Base-by-base conservation (phyloP, 2,113 vertebrate species). In the Macrotis lagotis region DNA sequence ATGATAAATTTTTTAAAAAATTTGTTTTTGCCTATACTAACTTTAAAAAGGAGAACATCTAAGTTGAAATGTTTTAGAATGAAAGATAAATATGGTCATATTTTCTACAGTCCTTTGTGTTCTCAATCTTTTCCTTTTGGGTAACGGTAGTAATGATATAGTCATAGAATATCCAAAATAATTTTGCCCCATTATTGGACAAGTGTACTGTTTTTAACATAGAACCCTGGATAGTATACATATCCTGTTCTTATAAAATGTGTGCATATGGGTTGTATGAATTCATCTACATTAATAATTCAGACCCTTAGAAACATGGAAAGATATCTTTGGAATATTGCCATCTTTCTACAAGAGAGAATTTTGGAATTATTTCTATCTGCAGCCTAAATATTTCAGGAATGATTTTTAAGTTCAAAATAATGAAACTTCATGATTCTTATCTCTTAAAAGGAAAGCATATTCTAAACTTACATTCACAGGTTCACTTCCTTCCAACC, bases 1-100 rank as follows among this genome's bases (percentile, higher is more conserved):
- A 93, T 3, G 92, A 94, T 66, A 96, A 92, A 96, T 89, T 96
- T 66, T 66, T 51, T 92, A 89, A 95, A n/a, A n/a, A 94, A 50
- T 95, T 19, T 92, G 16, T 94, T 96, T 93, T 44, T 55, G 59
- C 92, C 95, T 95, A 94, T 92, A 89, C 3, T 19, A 50, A 91
- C 51, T 8, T 1, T 44, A 92, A 93, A 53, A 91, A 88, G 83
- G 3, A 31, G 59, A 92, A 91, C 83, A 92, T 49, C 91, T 22
- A 95, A 93, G 59, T 50, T 66, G 89, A 93, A 88, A 93, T 50
- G 53, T 31, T 51, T 47, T 93, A 90, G 19, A 3, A 51, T 90
- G 51, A 96, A 95, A 93, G 91, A 92, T 50, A 74, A 96, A 92
- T 25, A 59, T 8, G 19, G 44, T 55, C 8, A 92, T 51, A 92